phyloP scores from a whole-genome alignment of 2,888 invertebrate genomes.

The Hyposoter didymator region DNA sequence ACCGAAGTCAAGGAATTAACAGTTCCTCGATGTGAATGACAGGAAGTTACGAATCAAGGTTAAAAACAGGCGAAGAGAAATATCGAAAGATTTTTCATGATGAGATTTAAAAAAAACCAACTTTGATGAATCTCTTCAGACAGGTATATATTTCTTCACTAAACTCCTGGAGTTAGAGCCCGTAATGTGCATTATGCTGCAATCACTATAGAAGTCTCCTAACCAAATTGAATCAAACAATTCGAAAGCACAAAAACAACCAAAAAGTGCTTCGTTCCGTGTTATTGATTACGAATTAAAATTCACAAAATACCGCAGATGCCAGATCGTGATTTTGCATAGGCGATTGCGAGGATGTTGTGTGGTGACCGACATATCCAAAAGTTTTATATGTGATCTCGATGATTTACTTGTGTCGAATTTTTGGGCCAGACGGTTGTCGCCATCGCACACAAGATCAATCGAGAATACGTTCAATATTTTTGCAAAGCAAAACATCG shows the following conservation, averaged over 20 bases:
- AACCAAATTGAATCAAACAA: slow-evolving; percentile 18
- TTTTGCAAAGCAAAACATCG: too few species aligned
- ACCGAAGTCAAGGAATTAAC: not conserved
- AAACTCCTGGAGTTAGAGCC: slow-evolving; percentile 5
- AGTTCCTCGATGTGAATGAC: slow-evolving; percentile 36
- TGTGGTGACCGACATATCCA: too few species aligned
- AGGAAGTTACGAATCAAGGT: slow-evolving; percentile 25
- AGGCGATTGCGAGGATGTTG: slow-evolving; percentile 32
- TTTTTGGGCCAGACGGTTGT: too few species aligned
- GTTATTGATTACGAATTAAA: slow-evolving; percentile 26
- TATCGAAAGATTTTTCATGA: not conserved
- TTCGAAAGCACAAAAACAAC: not conserved
- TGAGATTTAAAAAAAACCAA: not conserved
- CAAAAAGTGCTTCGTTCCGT: slow-evolving; percentile 32
- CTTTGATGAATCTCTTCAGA: not conserved
- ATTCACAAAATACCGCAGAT: slow-evolving; percentile 12
- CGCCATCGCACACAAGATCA: too few species aligned
- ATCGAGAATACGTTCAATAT: too few species aligned
- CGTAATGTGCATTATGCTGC: slow-evolving; percentile 39
- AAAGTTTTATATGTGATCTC: too few species aligned
- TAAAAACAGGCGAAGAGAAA: not conserved
- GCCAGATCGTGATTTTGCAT: slow-evolving; percentile 45
- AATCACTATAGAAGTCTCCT: slow-evolving; percentile 37
- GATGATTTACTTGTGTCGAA: too few species aligned
- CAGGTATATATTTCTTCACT: slow-evolving; percentile 19